phyloP scores from a whole-genome alignment of 2,888 invertebrate species.

The Quadroppia sp. region DNA sequence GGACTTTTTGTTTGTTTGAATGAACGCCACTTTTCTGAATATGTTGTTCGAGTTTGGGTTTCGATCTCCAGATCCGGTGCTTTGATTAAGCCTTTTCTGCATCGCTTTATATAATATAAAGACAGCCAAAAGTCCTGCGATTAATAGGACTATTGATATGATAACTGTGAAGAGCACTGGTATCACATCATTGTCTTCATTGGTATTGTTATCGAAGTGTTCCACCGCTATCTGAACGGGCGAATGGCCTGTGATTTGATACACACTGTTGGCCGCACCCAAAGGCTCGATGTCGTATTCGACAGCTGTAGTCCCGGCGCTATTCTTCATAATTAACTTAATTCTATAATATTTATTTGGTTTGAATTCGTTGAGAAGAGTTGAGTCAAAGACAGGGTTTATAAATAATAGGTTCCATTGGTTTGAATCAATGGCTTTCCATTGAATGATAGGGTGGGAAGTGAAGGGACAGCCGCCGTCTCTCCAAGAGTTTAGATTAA shows the following conservation, averaged over 20 bases:
- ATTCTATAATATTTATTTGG: constrained; percentile 43
- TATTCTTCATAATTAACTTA: constrained; percentile 47
- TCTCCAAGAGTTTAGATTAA: constrained; percentile 52
- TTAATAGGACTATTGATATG: constrained; percentile 24
- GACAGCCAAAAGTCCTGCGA: constrained; percentile 25
- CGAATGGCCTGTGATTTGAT: constrained; percentile 21
- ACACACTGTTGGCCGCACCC: constrained; percentile 4
- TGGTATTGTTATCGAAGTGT: not conserved
- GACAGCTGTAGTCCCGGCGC: constrained; percentile 46
- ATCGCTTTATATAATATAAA: constrained; percentile 33
- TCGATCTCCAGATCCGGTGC: not conserved
- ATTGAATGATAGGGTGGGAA: constrained; percentile 45
- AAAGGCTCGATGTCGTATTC: constrained; percentile 44
- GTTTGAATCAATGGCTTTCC: constrained; percentile 43
- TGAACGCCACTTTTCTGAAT: constrained; percentile 33
- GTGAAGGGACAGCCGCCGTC: constrained; percentile 53
- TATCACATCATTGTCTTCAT: constrained; percentile 11
- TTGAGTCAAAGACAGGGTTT: constrained; percentile 10
- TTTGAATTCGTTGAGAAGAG: constrained; percentile 30
- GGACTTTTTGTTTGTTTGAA: constrained; percentile 9
- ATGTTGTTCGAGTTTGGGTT: not conserved
- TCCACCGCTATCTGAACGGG: constrained; percentile 28
- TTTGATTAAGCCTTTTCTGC: constrained; percentile 34
- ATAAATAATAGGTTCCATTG: constrained; percentile 44
- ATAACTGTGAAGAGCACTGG: constrained; percentile 30